A percentile compares a stretch with the other conserved stretches of the same genome.
Evolutionary conservation across 2,888 invertebrate species (phyloP).

Genomic region (Nomada ferruginata): DNA sequence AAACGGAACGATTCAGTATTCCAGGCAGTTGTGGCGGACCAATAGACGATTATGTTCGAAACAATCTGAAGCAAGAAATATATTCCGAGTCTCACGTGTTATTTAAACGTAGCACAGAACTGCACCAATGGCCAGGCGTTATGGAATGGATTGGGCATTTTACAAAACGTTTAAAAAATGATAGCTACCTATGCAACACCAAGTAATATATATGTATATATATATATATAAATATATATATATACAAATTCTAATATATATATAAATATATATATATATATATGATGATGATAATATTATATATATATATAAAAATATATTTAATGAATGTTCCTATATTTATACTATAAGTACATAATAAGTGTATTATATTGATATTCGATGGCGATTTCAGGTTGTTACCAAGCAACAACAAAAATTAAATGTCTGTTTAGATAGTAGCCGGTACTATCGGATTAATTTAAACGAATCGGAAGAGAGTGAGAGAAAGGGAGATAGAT

Average conservation of each 20-base stretch:
- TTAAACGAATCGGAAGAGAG: constrained; percentile 66
- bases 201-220: constrained; percentile 79
- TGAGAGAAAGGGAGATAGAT: constrained; percentile 38
- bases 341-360: constrained; percentile 82
- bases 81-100: neutral
- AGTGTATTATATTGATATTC: constrained; percentile 83
- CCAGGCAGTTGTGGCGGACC: constrained; percentile 31
- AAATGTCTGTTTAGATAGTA: constrained; percentile 79
- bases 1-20: constrained; percentile 8
- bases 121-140: constrained; percentile 71
- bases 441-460: constrained; percentile 66
- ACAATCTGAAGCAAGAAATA: constrained; percentile 3
- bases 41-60: constrained; percentile 9
- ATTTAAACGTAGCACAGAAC: constrained; percentile 1
- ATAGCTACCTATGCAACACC: constrained; percentile 82
- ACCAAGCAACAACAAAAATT: constrained; percentile 76
- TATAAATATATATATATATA: constrained; percentile 71
- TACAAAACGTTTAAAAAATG: constrained; percentile 76
- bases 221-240: constrained; percentile 66
- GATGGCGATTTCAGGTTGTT: constrained; percentile 83
- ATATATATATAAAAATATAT: constrained; percentile 81
- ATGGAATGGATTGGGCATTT: constrained; percentile 81
- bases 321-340: constrained; percentile 85
- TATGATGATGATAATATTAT: constrained; percentile 77
- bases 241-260: constrained; percentile 68